Percentiles rank a stretch among this genome's conserved stretches.
These are phyloP conservation scores for Laodelphax striatellus DNA, from an alignment of 1,140 invertebrate genomes.

Conservation along the genomic window DNA sequence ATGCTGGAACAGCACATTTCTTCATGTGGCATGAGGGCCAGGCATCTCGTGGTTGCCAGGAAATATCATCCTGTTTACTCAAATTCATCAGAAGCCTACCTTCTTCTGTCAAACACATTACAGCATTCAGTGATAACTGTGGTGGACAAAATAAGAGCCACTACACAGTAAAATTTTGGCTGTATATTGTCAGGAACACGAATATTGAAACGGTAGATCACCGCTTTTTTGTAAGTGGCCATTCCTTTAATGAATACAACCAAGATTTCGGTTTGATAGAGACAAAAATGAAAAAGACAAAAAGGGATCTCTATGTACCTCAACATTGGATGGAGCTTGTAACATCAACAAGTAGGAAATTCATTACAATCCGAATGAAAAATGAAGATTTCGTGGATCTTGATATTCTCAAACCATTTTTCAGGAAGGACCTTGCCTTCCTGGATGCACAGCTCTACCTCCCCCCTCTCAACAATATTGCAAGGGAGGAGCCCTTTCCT, in stretches of 20 bases:
- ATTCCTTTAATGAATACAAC: conserved; percentile 19
- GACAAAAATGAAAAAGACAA: conserved; percentile 6
- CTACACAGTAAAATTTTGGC: conserved; percentile 17
- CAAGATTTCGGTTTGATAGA: conserved; percentile 15
- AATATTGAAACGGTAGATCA: conserved; percentile 17
- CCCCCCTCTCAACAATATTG: too few relatives aligned
- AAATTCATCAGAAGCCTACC: conserved; percentile 14
- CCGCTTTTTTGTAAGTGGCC: conserved; percentile 15
- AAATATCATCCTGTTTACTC: conserved; percentile 18
- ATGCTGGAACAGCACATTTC: conserved; percentile 14
- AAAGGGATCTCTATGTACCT: not conserved
- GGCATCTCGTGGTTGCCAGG: conserved; percentile 13
- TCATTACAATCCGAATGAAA: not conserved
- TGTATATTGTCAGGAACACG: conserved; percentile 18
- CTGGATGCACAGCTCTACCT: too few relatives aligned
- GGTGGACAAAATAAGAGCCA: conserved; percentile 15
- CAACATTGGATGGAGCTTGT: not conserved
- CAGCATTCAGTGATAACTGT: conserved; percentile 14
- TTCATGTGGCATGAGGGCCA: conserved; percentile 19
- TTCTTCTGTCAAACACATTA: conserved; percentile 5
- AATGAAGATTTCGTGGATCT: not conserved
- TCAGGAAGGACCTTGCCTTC: too few relatives aligned
- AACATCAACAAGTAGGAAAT: too few relatives aligned
- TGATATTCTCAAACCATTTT: not conserved
- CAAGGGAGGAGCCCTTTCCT: too few relatives aligned